Evolutionary conservation across 2,113 vertebrate species (phyloP), one percentile per base, ranked within the genome.

Genomic region (Pycnonotus jocosus): DNA sequence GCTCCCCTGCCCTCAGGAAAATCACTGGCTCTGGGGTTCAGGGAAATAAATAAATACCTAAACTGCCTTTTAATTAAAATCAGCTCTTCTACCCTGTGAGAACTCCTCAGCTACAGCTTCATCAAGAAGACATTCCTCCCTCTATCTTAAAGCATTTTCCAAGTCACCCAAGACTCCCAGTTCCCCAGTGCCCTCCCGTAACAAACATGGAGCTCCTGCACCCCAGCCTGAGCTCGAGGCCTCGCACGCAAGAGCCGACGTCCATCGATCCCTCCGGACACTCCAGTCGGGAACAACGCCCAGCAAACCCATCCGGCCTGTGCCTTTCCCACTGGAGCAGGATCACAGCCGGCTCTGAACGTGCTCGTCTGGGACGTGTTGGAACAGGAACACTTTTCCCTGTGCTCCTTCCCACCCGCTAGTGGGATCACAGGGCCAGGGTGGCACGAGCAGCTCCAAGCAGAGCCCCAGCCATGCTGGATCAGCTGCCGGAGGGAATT

Each of bases 171-270:
- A 57, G 65, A 45, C 11, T 53, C 48, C 13, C 20, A 7, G 33
- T 4, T 58, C 47, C 14, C 51, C 3, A 30, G 3, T 42, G 31
- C 47, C 40, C 16, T 38, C 6, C 37, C 7, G 4, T 8, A 20
- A 42, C 42, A 68, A 15, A 1, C 1, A 1, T 0, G 3, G 15
- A 6, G 44, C 25, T 44, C 2, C 76, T 80, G 18, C 8, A 1
- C 38, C 51, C 76, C 12, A 9, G 57, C 25, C 5, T 0, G 0
- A 85, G 54, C 54, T 47, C 3, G 0, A 57, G 69, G 44, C 50
- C 33, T 44, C 1, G 0, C 58, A 28, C 27, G 24, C 31, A 20
- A 30, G 25, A 86, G 13, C 47, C 8, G 2, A 19, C 0, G 0
- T 62, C 53, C 7, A 2, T 12, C 2, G 0, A 10, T 17, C 73